Base-by-base conservation (phyloP, 2,888 invertebrate genomes). In the Stegana nigrithorax region DNA sequence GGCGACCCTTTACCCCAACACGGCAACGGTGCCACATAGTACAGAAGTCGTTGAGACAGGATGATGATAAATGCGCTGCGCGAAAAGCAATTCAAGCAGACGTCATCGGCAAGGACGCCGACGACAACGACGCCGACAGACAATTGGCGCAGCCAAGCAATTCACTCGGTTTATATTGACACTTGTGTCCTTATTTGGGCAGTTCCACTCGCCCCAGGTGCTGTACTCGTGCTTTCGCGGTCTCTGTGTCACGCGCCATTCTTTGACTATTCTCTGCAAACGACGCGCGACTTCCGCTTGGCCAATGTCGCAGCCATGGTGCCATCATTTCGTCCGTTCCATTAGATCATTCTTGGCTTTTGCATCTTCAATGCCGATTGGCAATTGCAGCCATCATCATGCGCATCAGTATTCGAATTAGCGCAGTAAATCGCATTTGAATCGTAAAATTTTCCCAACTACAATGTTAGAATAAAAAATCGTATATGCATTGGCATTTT, bases 391-490 rank as follows among this genome's bases (percentile, higher is more conserved):
- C 39, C 55, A 17, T 3, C 12, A 25, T 8, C 45, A 45, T 64
- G 19, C 17, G 12, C 12, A 17, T 12, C 63, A 69, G 62, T 58
- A 66, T 71, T 72, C 71, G 78, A 76, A 76, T 78, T 76, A 78
- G 73, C 73, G 78, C 78, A 73, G 78, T 78, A 76, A 76, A 76
- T 76, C 78, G 75, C 71, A 78, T 76, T 76, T 78, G 75, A 75
- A 78, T 78, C 78, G 78, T 78, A 72, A 75, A 75, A 76, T 73
- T 78, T 70, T 63, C 65, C 51, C 75, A 72, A 78, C 63, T 36
- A 19, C 27, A 51, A 51, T 26, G 26, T 32, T 21, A 21, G 12
- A 32, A n/a, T 29, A 55, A 55, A 39, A 36, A 23, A 32, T n/a
- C 21, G 19, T 36, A 55, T 19, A 32, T 36, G 19, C 53, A 55